Evolutionary conservation across 2,113 vertebrate genomes (phyloP).

Genomic region (Aix galericulata): DNA sequence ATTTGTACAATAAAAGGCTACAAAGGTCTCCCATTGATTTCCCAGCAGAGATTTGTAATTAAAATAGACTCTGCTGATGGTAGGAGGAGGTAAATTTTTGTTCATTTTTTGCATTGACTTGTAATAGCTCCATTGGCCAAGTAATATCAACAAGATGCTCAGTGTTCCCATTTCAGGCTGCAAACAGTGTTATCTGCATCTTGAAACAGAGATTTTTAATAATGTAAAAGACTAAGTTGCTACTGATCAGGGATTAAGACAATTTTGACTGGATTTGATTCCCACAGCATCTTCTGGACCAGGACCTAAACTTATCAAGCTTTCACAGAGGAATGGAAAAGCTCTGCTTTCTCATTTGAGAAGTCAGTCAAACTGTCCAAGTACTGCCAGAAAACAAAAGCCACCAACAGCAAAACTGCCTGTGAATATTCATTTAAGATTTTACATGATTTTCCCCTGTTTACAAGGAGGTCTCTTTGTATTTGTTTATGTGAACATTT

Average conservation of each 20-base stretch:
- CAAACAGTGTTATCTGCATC: not conserved
- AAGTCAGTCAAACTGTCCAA: not conserved
- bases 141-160: not conserved
- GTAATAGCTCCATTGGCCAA: not conserved
- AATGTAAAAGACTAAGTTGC: not conserved
- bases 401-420: not conserved
- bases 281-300: not conserved
- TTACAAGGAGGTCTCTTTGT: not conserved
- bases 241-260: not conserved
- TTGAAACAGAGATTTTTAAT: not conserved
- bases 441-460: not conserved
- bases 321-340: not conserved
- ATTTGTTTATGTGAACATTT: not conserved
- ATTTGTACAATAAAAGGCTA: not conserved
- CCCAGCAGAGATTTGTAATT: not conserved
- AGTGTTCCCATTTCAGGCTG: not conserved
- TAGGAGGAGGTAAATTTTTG: not conserved
- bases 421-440: not conserved
- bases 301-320: not conserved
- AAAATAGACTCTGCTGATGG: not conserved
- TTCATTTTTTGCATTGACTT: accelerated
- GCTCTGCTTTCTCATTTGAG: not conserved
- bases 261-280: not conserved
- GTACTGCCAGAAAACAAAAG: not conserved
- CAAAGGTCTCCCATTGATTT: not conserved